A percentile compares a stretch with the other conserved stretches of the same genome.
Evolutionary conservation across 1,140 invertebrate species (phyloP).

Genomic region (Temnothorax curvispinosus): DNA sequence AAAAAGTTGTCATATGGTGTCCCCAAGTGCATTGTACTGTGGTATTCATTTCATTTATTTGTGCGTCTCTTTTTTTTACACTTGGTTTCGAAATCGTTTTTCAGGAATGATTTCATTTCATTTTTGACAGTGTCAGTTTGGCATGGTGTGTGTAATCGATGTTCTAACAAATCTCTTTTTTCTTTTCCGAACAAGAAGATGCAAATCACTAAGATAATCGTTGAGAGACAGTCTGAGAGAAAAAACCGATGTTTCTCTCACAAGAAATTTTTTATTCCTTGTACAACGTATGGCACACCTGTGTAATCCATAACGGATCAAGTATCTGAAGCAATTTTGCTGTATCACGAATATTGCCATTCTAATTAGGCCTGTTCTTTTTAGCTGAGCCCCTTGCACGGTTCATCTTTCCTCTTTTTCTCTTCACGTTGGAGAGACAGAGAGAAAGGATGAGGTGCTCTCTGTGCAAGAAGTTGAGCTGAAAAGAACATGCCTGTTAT

Average conservation of each 20-base stretch:
- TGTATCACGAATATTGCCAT: conserved; percentile 1
- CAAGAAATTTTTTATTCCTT: background rate
- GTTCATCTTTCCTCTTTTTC: no score
- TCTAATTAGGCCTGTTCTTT: background rate
- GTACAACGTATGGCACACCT: background rate
- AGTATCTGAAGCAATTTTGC: background rate
- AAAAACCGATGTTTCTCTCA: background rate
- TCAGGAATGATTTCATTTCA: background rate
- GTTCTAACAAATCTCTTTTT: conserved; percentile 13
- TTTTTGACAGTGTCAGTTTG: background rate
- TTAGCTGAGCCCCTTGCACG: no score
- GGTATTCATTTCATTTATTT: background rate
- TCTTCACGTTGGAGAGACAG: no score
- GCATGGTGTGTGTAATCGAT: background rate
- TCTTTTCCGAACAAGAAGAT: conserved; percentile 41
- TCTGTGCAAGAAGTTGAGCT: no score
- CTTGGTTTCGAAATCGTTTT: background rate
- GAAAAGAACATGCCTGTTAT: background rate
- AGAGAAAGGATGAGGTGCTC: no score
- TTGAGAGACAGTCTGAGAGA: background rate
- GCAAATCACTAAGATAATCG: background rate
- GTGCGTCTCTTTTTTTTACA: background rate
- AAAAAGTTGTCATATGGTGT: conserved; percentile 34
- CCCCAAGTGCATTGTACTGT: background rate
- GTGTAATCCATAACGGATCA: background rate